phyloP scores from a whole-genome alignment of 1,140 invertebrate species.

The Lepidurus arcticus region DNA sequence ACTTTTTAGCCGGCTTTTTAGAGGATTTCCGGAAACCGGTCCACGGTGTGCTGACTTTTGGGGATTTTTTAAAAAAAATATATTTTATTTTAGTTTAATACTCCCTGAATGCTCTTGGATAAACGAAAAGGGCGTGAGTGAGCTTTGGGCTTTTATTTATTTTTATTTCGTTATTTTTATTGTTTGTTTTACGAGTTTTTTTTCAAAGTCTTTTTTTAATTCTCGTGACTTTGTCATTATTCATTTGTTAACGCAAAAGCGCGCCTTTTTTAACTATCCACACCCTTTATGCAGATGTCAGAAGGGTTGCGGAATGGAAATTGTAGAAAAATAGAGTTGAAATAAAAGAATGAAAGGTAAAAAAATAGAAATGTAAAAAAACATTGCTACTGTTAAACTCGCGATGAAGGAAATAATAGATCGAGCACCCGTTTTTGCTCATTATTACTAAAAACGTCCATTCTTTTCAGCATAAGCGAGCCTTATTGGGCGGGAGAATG shows the following conservation, averaged over 20 bases:
- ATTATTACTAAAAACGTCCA: background rate
- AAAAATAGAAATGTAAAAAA: background rate
- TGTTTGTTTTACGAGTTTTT: background rate
- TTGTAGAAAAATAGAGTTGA: background rate
- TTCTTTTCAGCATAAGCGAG: too few species aligned
- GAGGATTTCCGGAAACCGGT: conserved; percentile 2
- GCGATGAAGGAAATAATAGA: background rate
- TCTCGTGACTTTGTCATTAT: conserved; percentile 22
- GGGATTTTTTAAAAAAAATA: background rate
- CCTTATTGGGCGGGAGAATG: background rate
- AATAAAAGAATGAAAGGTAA: background rate
- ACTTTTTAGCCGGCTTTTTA: background rate
- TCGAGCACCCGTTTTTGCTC: background rate
- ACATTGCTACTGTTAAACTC: background rate
- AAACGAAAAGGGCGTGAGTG: background rate
- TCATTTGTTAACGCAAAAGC: conserved; percentile 10
- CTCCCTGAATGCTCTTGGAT: background rate
- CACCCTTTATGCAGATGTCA: background rate
- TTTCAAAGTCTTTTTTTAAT: background rate
- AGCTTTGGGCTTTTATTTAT: too few species aligned
- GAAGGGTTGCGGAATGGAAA: background rate
- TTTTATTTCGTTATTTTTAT: too few species aligned
- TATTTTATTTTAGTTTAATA: too few species aligned
- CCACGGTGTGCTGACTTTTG: background rate
- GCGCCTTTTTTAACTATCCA: background rate